These are phyloP conservation scores for Drosophila neutralis DNA, from an alignment of 2,888 invertebrate species.

Conservation along the genomic window DNA sequence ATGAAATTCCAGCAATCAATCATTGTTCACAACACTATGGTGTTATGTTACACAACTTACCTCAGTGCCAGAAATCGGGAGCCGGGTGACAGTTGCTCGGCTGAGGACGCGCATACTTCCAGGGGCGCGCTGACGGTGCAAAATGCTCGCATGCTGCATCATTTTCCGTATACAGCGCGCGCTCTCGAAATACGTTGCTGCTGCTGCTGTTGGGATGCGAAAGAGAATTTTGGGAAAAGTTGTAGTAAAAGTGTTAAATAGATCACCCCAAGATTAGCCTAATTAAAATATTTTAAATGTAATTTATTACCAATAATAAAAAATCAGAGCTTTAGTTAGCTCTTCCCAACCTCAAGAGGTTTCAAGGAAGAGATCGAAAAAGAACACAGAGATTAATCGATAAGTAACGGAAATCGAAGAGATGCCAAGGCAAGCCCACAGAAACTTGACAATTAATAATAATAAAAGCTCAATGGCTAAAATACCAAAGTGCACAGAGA, in stretches of 20 bases:
- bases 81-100: slow-evolving; percentile 86
- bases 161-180: slow-evolving; percentile 85
- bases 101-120: slow-evolving; percentile 90
- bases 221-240: slow-evolving; percentile 9
- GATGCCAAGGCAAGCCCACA: background rate
- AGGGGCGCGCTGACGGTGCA: slow-evolving; percentile 93
- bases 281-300: background rate
- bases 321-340: background rate
- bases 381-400: background rate
- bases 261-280: background rate
- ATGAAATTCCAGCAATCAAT: slow-evolving; percentile 8
- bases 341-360: background rate
- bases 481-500: slow-evolving; percentile 2
- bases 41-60: slow-evolving; percentile 62
- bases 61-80: slow-evolving; percentile 87
- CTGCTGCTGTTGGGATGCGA: slow-evolving; percentile 62
- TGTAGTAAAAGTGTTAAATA: background rate
- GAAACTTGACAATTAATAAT: background rate
- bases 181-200: slow-evolving; percentile 85
- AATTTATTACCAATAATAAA: background rate
- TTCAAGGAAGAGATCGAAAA: background rate
- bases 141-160: slow-evolving; percentile 89
- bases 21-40: background rate
- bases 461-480: background rate
- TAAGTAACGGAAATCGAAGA: background rate